Conservation (phyloP, 2,797 vertebrate genomes). For the Pantherophis vulpinus region DNA sequence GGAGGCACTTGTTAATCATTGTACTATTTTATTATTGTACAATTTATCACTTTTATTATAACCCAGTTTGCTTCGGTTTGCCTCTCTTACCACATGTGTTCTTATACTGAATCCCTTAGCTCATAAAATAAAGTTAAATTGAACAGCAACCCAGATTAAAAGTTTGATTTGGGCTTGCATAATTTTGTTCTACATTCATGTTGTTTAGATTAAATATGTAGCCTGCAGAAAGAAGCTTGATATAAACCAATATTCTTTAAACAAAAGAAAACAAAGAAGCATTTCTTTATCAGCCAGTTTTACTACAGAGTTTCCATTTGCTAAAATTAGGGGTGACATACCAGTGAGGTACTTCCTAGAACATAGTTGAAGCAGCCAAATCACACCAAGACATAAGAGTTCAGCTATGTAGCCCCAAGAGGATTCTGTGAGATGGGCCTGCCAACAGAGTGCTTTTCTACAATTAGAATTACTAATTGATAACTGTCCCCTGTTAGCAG, state of each 20-base stretch:
- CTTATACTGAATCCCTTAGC: background rate
- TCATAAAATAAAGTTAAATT: background rate
- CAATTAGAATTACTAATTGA: background rate
- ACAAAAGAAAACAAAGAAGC: background rate
- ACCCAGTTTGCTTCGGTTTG: background rate
- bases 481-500: background rate
- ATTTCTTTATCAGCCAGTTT: background rate
- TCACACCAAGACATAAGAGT: background rate
- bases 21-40: background rate
- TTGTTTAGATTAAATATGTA: background rate
- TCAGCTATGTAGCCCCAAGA: background rate
- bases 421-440: background rate
- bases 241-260: background rate
- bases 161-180: background rate
- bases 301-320: background rate
- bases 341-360: background rate
- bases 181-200: background rate
- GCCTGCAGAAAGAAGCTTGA: background rate
- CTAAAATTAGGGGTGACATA: background rate
- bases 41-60: background rate
- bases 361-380: background rate
- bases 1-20: background rate
- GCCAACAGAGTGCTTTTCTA: background rate
- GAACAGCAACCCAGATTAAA: background rate
- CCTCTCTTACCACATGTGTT: background rate